Evolutionary conservation across 2,797 vertebrate species (phyloP).

Genomic region (Phoxinus dragarum): DNA sequence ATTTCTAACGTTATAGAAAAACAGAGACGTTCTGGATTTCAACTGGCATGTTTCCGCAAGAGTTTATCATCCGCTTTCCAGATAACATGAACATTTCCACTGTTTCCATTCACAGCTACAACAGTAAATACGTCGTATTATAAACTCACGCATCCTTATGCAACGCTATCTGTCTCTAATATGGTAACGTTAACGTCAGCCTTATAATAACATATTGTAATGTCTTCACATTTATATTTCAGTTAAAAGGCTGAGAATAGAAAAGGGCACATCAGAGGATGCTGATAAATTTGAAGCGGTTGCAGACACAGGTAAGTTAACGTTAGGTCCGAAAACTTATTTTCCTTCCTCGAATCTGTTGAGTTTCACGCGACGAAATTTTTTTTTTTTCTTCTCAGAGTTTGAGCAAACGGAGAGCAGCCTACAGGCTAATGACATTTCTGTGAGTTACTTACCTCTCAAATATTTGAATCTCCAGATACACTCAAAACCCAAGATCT

Average conservation of each 20-base stretch:
- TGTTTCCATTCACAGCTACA: conserved; percentile 85
- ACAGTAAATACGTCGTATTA: conserved; percentile 76
- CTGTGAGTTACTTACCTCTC: conserved; percentile 80
- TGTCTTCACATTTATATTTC: conserved; percentile 23
- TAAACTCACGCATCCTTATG: neutral
- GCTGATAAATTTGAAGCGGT: conserved; percentile 83
- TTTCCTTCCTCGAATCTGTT: neutral
- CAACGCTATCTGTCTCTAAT: neutral
- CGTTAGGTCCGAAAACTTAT: neutral
- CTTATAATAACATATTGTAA: neutral
- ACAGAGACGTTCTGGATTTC: conserved; percentile 91
- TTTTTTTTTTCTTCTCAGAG: conserved; percentile 74
- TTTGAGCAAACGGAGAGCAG: conserved; percentile 85
- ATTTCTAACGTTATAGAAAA: conserved; percentile 72
- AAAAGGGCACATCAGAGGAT: conserved; percentile 82
- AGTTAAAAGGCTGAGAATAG: conserved; percentile 88
- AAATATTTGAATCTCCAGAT: neutral
- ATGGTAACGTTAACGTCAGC: neutral
- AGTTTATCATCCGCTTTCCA: conserved; percentile 87
- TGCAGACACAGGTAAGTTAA: conserved; percentile 84
- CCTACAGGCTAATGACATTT: conserved; percentile 87
- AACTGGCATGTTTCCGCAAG: conserved; percentile 96
- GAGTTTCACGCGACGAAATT: neutral
- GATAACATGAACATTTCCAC: conserved; percentile 78
- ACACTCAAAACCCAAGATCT: neutral